A percentile compares a stretch with the other conserved stretches of the same genome.
These are phyloP conservation scores for Magallana gigas DNA, from an alignment of 1,140 invertebrate species.

Conservation along the genomic window DNA sequence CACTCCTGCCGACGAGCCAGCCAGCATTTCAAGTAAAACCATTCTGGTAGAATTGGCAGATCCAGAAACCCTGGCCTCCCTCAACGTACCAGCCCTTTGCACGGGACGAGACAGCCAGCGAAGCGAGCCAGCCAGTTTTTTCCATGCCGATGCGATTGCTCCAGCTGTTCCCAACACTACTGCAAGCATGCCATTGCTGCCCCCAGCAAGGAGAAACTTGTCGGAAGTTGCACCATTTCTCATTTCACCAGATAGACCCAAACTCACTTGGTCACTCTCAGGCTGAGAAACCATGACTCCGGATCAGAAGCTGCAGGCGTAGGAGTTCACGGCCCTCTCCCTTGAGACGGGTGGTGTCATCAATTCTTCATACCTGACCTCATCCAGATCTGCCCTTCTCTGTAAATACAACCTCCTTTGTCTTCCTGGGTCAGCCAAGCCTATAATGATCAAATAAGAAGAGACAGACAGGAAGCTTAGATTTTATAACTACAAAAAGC, in stretches of 20 bases:
- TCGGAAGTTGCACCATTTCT: too few relatives aligned
- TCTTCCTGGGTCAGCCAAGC: slow-evolving; percentile 3
- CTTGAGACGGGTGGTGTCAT: background rate
- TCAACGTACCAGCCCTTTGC: background rate
- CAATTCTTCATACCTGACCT: background rate
- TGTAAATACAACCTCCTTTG: background rate
- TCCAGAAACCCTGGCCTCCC: background rate
- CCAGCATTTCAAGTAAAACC: background rate
- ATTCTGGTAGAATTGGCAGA: background rate
- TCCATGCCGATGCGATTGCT: background rate
- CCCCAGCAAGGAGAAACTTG: too few relatives aligned
- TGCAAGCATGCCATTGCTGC: background rate
- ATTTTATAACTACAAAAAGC: background rate
- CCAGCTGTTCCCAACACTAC: too few relatives aligned
- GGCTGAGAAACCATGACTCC: background rate
- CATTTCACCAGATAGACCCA: too few relatives aligned
- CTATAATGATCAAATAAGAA: background rate
- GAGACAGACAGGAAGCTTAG: background rate
- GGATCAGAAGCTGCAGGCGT: slow-evolving; percentile 30
- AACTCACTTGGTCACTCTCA: too few relatives aligned
- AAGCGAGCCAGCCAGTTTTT: background rate
- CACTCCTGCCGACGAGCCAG: background rate
- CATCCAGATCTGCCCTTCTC: background rate
- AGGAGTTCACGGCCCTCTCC: background rate
- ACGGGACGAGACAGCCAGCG: background rate